Evolutionary conservation across 2,797 vertebrate species (phyloP).

Genomic region (Triplophysa bombifrons): DNA sequence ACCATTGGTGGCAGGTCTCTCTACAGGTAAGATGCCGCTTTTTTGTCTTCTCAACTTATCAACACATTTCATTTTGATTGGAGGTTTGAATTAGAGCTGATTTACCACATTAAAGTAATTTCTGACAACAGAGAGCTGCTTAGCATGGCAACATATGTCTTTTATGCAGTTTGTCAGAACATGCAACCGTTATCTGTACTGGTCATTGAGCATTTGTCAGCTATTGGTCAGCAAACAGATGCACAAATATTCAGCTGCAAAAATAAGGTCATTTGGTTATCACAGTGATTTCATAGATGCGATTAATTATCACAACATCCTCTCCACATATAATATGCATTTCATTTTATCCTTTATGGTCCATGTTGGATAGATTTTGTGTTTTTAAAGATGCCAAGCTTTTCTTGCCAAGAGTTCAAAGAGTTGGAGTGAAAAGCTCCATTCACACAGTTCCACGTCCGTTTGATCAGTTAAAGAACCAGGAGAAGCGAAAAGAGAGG

Average conservation of each 20-base stretch:
- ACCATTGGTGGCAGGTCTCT: slow-evolving; percentile 93
- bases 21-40: slow-evolving; percentile 80
- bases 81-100: neutral
- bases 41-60: neutral
- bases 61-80: neutral
- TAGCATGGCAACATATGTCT: neutral
- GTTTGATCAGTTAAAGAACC: slow-evolving; percentile 26
- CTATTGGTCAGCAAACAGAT: neutral
- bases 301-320: neutral
- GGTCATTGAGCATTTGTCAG: neutral
- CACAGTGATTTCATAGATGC: neutral
- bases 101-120: neutral
- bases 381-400: neutral
- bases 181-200: too few species aligned
- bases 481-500: neutral
- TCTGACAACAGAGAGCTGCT: neutral
- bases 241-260: too few species aligned
- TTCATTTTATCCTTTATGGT: neutral
- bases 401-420: slow-evolving; percentile 29
- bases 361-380: slow-evolving; percentile 5
- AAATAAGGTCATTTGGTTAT: too few species aligned
- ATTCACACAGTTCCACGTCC: slow-evolving; percentile 22
- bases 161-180: neutral
- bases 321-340: neutral
- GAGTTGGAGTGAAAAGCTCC: slow-evolving; percentile 27